phyloP scores from a whole-genome alignment of 2,888 invertebrate species.

The Coenonympha glycerion region DNA sequence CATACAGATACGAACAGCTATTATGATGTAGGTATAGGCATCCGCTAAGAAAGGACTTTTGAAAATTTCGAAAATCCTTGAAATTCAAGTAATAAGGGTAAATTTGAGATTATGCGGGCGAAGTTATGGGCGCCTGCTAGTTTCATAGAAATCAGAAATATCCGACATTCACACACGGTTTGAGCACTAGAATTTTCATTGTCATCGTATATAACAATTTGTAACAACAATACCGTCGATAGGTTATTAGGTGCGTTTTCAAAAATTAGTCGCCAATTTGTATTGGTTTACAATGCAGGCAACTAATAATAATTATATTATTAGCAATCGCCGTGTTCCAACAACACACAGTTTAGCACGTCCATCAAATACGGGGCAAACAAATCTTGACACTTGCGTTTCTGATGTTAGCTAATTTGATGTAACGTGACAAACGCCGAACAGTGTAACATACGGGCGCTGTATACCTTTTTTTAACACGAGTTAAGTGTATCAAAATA shows the following conservation, averaged over 20 bases:
- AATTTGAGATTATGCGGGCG: too few species aligned
- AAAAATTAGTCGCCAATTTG: constrained; percentile 36
- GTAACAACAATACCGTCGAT: constrained; percentile 16
- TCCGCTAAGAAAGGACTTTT: too few species aligned
- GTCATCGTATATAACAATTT: constrained; percentile 11
- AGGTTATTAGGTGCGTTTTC: too few species aligned
- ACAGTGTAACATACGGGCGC: constrained; percentile 29
- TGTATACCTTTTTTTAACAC: constrained; percentile 26
- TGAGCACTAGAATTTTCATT: background rate
- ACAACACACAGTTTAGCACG: constrained; percentile 42
- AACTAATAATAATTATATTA: constrained; percentile 57
- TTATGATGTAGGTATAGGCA: too few species aligned
- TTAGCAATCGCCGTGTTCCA: constrained; percentile 56
- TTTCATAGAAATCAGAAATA: too few species aligned
- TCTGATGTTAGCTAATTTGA: constrained; percentile 44
- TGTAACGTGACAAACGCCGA: constrained; percentile 41
- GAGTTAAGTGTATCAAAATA: constrained; percentile 27
- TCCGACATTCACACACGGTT: too few species aligned
- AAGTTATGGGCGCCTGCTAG: too few species aligned
- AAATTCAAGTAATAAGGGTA: too few species aligned
- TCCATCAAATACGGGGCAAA: constrained; percentile 46
- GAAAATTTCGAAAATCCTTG: too few species aligned
- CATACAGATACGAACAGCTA: too few species aligned
- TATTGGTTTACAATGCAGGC: constrained; percentile 35
- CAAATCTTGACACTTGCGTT: constrained; percentile 59